Conservation (phyloP, 2,888 invertebrate species). For the Lasioglossum villosulum region DNA sequence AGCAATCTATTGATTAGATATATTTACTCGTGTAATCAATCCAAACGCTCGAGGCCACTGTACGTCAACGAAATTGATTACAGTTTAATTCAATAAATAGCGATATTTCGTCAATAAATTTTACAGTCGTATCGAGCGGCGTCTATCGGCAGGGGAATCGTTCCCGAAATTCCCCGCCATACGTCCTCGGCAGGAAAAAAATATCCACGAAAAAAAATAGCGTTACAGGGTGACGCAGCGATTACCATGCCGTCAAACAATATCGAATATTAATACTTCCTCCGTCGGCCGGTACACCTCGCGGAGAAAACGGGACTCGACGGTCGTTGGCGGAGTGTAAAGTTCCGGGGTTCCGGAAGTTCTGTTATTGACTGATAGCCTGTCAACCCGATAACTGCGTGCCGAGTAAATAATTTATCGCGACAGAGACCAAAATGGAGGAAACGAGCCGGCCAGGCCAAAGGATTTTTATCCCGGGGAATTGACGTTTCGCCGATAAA, state of each 20-base stretch:
- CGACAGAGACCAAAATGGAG: conserved; percentile 50
- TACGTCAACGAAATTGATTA: no score
- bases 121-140: neutral
- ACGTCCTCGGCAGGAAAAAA: neutral
- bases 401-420: conserved; percentile 62
- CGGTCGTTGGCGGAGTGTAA: conserved; percentile 37
- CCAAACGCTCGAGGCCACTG: no score
- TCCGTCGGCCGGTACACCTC: neutral
- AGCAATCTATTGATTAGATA: no score
- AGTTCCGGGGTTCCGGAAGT: conserved; percentile 31
- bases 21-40: no score
- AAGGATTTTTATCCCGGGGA: conserved; percentile 43
- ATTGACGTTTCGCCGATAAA: conserved; percentile 56
- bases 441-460: conserved; percentile 43
- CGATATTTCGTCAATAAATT: neutral
- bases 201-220: neutral
- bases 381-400: conserved; percentile 49
- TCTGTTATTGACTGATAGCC: conserved; percentile 59
- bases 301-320: conserved; percentile 27
- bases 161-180: neutral
- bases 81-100: neutral
- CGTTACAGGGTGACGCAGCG: neutral
- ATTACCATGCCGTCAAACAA: conserved; percentile 42
- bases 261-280: conserved; percentile 58
- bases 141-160: neutral